Evolutionary conservation across 30 jellyfish, hydroid and myxozoan species (phyloP), one percentile per base, ranked within the genome.

Genomic region (Clytia hemisphaerica): DNA sequence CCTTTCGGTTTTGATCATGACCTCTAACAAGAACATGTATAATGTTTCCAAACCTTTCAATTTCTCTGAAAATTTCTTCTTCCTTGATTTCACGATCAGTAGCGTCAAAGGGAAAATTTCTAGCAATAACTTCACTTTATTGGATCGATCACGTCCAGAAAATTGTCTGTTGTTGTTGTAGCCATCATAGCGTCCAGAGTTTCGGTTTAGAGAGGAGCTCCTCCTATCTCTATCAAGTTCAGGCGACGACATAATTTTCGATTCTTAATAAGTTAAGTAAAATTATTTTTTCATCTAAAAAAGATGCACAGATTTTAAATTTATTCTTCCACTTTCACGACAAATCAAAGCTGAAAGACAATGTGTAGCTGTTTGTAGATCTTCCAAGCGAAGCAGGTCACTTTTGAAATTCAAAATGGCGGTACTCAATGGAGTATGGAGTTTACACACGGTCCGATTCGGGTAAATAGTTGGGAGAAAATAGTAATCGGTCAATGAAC

Each of bases 181-280:
- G 1, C 83, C 76, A 25, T 72, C 72, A 30, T 79, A 40, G n/a
- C n/a, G n/a, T n/a, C 58, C 83, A 66, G 30, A 69, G 27, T 80
- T 60, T 58, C 88, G 71, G 35, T 71, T 87, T 59, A 58, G 80
- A 27, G 93, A 87, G 22, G 93, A 69, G 79, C 97, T 74, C 72
- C 97, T 55, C 21, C 92, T 71, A 37, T 79, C 58, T 73, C 93
- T 65, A 82, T 87, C 97, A 30, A 91, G 63, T 75, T 87, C 97
- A 31, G 97, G 97, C 29, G 97, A 87, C 45, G 97, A 87, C 97
- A 87, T 87, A n/a, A n/a, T n/a, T n/a, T n/a, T n/a, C n/a, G n/a
- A n/a, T n/a, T n/a, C n/a, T n/a, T n/a, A n/a, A n/a, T n/a, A n/a
- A n/a, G n/a, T n/a, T n/a, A n/a, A n/a, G n/a, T n/a, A n/a, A n/a